Evolutionary conservation across 2,113 vertebrate species (phyloP).

Genomic region (Bagarius yarrelli): DNA sequence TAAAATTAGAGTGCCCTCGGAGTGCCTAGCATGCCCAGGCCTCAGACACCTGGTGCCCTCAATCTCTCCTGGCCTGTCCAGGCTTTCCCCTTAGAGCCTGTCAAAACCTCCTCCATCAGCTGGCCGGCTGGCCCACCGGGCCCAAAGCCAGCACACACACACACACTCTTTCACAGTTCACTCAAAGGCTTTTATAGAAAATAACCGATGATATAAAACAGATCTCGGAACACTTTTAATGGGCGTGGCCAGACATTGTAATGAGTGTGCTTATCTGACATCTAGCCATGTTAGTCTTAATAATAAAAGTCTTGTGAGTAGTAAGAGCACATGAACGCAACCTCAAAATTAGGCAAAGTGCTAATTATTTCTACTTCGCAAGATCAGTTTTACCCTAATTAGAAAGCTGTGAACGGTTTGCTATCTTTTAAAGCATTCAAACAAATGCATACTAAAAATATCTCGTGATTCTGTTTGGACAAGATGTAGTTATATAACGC

Average conservation of each 20-base stretch:
- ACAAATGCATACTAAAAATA: too few species aligned
- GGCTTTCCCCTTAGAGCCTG: constrained; percentile 51
- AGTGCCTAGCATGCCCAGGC: constrained; percentile 63
- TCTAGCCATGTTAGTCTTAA: neutral
- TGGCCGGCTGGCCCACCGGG: constrained; percentile 44
- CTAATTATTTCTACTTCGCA: neutral
- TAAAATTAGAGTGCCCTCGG: constrained; percentile 68
- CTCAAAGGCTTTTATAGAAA: neutral
- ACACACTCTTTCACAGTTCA: neutral
- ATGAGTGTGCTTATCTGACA: neutral
- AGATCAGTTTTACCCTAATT: neutral
- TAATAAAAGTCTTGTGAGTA: neutral
- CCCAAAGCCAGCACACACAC: constrained; percentile 14
- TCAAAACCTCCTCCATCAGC: constrained; percentile 67
- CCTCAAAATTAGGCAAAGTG: too few species aligned
- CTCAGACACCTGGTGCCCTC: constrained; percentile 67
- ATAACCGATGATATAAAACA: neutral
- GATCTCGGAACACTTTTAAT: neutral
- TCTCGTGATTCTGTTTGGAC: too few species aligned
- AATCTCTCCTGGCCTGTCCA: constrained; percentile 61
- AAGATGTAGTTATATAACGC: too few species aligned
- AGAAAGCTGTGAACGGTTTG: neutral
- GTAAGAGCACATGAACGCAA: neutral
- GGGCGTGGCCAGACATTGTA: neutral
- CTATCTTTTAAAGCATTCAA: neutral